Percentiles rank a stretch among this genome's conserved stretches.
phyloP scores from a whole-genome alignment of 2,888 invertebrate genomes.

The Drosophila glabriapex region DNA sequence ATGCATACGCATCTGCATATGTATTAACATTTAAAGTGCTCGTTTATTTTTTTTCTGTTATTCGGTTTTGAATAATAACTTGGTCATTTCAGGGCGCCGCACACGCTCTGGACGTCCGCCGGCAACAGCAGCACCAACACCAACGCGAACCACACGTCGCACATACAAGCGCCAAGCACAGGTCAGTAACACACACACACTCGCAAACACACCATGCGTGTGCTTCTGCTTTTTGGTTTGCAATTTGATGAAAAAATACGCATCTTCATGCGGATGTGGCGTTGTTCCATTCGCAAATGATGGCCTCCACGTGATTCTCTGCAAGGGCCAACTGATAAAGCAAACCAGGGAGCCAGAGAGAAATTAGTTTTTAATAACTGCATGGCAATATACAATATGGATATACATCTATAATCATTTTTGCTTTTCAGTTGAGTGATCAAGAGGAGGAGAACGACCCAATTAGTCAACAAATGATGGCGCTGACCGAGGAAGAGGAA shows the following conservation, averaged over 20 bases:
- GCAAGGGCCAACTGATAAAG: conserved; percentile 86
- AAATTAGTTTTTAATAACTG: background rate
- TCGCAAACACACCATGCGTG: background rate
- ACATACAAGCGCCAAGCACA: conserved; percentile 79
- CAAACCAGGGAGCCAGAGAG: conserved; percentile 14
- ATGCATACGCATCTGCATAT: conserved; percentile 1
- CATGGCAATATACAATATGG: background rate
- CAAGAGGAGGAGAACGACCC: conserved; percentile 58
- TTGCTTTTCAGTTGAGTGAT: conserved; percentile 69
- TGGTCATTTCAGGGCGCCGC: conserved; percentile 85
- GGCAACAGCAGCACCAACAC: conserved; percentile 75
- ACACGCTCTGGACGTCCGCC: conserved; percentile 87
- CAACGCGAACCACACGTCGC: conserved; percentile 77
- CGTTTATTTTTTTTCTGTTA: conserved; percentile 1
- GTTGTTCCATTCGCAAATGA: conserved; percentile 86
- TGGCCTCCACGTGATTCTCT: conserved; percentile 82
- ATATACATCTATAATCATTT: background rate
- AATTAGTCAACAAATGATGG: conserved; percentile 30
- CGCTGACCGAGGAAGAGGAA: conserved; percentile 54
- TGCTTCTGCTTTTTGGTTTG: conserved; percentile 13
- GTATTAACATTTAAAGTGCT: conserved; percentile 11
- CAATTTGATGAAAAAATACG: conserved; percentile 82
- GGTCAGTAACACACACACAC: conserved; percentile 66
- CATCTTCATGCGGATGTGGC: conserved; percentile 83
- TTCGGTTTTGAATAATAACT: conserved; percentile 12